A percentile compares a stretch with the other conserved stretches of the same genome.
Evolutionary conservation across 2,113 vertebrate genomes (phyloP).

Genomic region (Laticauda colubrina): DNA sequence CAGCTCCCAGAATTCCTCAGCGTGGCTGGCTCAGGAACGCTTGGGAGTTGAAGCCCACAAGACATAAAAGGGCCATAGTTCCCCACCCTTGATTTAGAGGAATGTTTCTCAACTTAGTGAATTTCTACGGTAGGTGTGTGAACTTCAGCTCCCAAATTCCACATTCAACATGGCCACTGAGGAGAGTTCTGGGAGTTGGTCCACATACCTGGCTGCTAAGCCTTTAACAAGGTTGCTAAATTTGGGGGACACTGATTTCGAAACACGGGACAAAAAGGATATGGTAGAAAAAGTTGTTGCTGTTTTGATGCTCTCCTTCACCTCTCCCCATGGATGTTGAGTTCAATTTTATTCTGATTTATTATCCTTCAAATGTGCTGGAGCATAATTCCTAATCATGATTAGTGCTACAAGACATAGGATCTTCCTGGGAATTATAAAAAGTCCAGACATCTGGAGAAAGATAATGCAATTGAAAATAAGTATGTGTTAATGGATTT

Average conservation of each 20-base stretch:
- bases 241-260: too few relatives aligned
- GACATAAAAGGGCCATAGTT: background rate
- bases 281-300: background rate
- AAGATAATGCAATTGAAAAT: background rate
- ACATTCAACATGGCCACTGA: background rate
- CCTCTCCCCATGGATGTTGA: background rate
- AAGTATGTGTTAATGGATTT: background rate
- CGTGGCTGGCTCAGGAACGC: background rate
- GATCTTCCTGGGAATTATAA: too few relatives aligned
- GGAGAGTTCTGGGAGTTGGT: background rate
- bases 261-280: background rate
- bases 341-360: background rate
- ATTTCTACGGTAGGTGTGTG: background rate
- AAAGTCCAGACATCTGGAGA: too few relatives aligned
- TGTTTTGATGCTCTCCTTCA: background rate
- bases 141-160: background rate
- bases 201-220: too few relatives aligned
- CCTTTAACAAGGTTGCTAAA: too few relatives aligned
- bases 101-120: background rate
- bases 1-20: background rate
- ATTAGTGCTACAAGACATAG: background rate
- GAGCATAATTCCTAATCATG: background rate
- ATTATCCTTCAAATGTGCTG: background rate
- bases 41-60: background rate
- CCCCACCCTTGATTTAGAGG: too few relatives aligned